Evolutionary conservation across 2,888 invertebrate genomes (phyloP).

Genomic region (Lycia hirtaria): DNA sequence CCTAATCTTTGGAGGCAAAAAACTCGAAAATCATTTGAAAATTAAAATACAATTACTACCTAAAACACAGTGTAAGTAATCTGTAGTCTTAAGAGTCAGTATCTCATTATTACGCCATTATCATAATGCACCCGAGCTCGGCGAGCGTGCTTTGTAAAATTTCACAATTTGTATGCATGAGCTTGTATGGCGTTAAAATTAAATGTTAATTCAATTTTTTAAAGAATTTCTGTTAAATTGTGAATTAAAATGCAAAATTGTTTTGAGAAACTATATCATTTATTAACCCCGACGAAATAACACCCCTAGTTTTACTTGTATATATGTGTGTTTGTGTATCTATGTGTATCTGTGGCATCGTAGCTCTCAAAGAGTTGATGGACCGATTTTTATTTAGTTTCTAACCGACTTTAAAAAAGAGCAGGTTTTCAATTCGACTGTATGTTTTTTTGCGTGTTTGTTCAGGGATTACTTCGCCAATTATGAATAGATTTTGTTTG

Average conservation of each 20-base stretch:
- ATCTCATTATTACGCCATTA: constrained; percentile 77
- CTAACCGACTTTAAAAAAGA: too few relatives aligned
- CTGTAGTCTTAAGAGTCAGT: constrained; percentile 44
- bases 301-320: too few relatives aligned
- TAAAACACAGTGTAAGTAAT: constrained; percentile 5
- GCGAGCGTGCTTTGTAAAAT: constrained; percentile 59
- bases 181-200: constrained; percentile 30
- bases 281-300: too few relatives aligned
- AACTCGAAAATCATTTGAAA: background rate
- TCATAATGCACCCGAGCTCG: constrained; percentile 74
- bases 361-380: too few relatives aligned
- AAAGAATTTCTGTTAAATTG: constrained; percentile 1
- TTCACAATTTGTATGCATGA: constrained; percentile 64
- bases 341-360: too few relatives aligned
- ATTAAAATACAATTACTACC: constrained; percentile 4
- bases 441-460: too few relatives aligned
- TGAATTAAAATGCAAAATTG: constrained; percentile 5
- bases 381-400: too few relatives aligned
- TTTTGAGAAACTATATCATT: background rate
- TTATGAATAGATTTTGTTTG: too few relatives aligned
- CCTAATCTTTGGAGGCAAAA: too few relatives aligned
- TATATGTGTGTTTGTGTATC: too few relatives aligned
- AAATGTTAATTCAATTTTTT: background rate
- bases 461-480: too few relatives aligned
- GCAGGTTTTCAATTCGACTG: too few relatives aligned